phyloP scores from a whole-genome alignment of 2,797 vertebrate species.

The Xenopus petersii region DNA sequence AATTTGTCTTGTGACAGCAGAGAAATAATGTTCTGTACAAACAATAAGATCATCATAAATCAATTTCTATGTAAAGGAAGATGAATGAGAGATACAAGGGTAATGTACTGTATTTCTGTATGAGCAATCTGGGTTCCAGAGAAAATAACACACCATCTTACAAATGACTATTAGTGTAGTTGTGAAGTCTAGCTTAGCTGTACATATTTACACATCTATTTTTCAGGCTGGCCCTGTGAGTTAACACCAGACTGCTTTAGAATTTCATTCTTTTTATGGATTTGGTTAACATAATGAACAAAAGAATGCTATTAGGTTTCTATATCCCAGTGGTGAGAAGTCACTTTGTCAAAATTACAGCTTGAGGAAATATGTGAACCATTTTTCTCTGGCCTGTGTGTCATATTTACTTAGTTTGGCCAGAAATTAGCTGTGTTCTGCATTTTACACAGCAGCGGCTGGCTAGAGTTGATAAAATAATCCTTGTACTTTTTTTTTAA shows the following conservation, averaged over 20 bases:
- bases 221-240: slow-evolving; percentile 5
- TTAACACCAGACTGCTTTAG: slow-evolving; percentile 22
- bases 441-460: slow-evolving; percentile 16
- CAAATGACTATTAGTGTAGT: background rate
- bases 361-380: slow-evolving; percentile 54
- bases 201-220: slow-evolving; percentile 13
- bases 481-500: background rate
- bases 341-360: slow-evolving; percentile 58
- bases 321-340: slow-evolving; percentile 52
- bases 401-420: slow-evolving; percentile 55
- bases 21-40: no score
- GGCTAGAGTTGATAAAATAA: slow-evolving; percentile 24
- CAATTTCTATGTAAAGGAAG: no score
- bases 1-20: no score
- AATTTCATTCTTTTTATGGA: slow-evolving; percentile 37
- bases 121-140: no score
- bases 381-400: slow-evolving; percentile 53
- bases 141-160: no score
- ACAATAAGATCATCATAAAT: no score
- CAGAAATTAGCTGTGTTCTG: slow-evolving; percentile 43
- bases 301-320: slow-evolving; percentile 44
- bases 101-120: no score
- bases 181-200: slow-evolving; percentile 6
- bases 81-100: no score
- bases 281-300: slow-evolving; percentile 42